phyloP scores from a whole-genome alignment of 2,113 vertebrate species.

The Procavia capensis region DNA sequence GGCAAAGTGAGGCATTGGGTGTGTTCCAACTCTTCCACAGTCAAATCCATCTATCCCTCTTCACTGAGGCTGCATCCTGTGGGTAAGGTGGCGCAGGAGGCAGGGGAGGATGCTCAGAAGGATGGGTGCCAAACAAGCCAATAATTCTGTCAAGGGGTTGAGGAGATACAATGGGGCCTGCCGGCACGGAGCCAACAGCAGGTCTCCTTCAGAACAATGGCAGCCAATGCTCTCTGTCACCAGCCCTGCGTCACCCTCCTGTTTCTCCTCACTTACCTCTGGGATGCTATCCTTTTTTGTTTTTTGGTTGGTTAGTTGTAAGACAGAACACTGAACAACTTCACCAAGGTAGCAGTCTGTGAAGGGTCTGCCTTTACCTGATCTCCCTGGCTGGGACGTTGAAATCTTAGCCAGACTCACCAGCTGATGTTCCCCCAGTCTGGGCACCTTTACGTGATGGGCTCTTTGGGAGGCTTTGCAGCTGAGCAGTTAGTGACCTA shows the following conservation, averaged over 20 bases:
- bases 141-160: slow-evolving; percentile 67
- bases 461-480: neutral
- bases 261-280: neutral
- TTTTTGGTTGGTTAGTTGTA: neutral
- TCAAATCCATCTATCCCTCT: slow-evolving; percentile 22
- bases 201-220: neutral
- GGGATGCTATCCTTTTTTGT: neutral
- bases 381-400: neutral
- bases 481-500: neutral
- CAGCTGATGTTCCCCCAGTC: too few species aligned
- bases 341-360: neutral
- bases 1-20: neutral
- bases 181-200: slow-evolving; percentile 27
- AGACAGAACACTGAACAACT: neutral
- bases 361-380: neutral
- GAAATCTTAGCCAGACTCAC: neutral
- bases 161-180: slow-evolving; percentile 43
- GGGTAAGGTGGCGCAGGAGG: neutral
- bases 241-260: neutral
- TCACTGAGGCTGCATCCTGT: slow-evolving; percentile 56
- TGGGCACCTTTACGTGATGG: neutral
- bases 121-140: slow-evolving; percentile 39
- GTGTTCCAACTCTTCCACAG: neutral
- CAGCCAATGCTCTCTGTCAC: accelerated
- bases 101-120: slow-evolving; percentile 53